phyloP scores from a whole-genome alignment of 30 jellyfish, hydroid and myxozoan species.

The Rhopilema esculentum region DNA sequence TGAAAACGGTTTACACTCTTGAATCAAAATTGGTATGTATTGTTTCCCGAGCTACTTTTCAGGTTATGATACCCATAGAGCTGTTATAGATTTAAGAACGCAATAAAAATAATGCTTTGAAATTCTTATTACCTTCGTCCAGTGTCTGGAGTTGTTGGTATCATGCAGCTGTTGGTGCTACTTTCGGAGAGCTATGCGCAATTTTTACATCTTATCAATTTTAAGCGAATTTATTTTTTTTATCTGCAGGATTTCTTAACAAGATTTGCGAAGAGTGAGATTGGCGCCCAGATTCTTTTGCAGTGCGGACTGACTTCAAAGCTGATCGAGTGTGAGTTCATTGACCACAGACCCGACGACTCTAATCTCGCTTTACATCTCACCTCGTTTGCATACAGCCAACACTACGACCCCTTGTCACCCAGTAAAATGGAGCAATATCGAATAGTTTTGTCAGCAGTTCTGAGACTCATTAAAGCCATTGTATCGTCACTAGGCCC shows the following conservation, averaged over 20 bases:
- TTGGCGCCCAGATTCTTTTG: conserved; percentile 89
- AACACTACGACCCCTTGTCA: conserved; percentile 72
- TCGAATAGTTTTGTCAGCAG: conserved; percentile 70
- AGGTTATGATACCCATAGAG: no score
- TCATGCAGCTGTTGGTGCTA: no score
- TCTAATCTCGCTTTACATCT: conserved; percentile 50
- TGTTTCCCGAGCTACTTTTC: no score
- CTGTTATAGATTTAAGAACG: no score
- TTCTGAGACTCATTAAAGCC: conserved; percentile 71
- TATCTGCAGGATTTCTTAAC: conserved; percentile 79
- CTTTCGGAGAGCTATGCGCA: no score
- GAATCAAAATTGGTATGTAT: conserved; percentile 91
- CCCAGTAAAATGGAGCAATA: conserved; percentile 79
- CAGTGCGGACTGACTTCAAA: conserved; percentile 77
- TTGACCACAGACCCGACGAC: conserved; percentile 81
- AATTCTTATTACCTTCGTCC: no score
- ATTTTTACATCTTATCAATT: no score
- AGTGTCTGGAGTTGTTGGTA: no score
- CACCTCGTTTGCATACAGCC: conserved; percentile 47
- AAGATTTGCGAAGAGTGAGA: conserved; percentile 70
- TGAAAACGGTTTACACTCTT: conserved; percentile 81
- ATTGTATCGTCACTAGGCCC: conserved; percentile 86
- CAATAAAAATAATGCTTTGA: no score
- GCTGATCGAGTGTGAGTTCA: conserved; percentile 80
- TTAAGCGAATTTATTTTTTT: no score